A percentile compares a stretch with the other conserved stretches of the same genome.
phyloP scores from a whole-genome alignment of 2,113 vertebrate genomes.

The Lepus americanus region DNA sequence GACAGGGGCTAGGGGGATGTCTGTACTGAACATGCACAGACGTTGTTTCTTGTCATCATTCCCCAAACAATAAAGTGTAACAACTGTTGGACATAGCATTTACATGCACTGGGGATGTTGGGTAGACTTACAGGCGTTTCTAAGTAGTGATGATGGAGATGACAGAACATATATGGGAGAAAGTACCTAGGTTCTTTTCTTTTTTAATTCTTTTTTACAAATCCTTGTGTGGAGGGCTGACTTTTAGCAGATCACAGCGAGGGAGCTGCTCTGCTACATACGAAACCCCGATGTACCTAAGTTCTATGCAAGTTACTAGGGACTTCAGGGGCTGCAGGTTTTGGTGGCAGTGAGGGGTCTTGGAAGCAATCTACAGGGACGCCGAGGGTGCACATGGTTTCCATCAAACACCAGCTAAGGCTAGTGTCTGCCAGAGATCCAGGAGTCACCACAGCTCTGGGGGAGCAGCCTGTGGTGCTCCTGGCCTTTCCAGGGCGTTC shows the following conservation, averaged over 20 bases:
- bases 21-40: background rate
- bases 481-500: background rate
- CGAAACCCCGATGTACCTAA: too few relatives aligned
- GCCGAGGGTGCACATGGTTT: background rate
- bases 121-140: too few relatives aligned
- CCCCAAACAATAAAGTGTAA: background rate
- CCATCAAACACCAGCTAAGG: background rate
- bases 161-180: too few relatives aligned
- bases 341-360: background rate
- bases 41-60: background rate
- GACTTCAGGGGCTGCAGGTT: background rate
- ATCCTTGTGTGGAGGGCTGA: too few relatives aligned
- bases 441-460: background rate
- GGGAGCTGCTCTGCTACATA: too few relatives aligned
- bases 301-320: too few relatives aligned
- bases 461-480: background rate
- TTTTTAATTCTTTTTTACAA: too few relatives aligned
- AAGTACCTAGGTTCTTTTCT: too few relatives aligned
- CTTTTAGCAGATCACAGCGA: too few relatives aligned
- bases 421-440: background rate
- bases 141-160: too few relatives aligned
- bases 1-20: background rate
- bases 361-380: background rate
- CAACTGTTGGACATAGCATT: too few relatives aligned
- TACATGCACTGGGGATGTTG: too few relatives aligned